A percentile compares a stretch with the other conserved stretches of the same genome.
Conservation (phyloP, 2,113 vertebrate species). For the Poeciliopsis prolifica region DNA sequence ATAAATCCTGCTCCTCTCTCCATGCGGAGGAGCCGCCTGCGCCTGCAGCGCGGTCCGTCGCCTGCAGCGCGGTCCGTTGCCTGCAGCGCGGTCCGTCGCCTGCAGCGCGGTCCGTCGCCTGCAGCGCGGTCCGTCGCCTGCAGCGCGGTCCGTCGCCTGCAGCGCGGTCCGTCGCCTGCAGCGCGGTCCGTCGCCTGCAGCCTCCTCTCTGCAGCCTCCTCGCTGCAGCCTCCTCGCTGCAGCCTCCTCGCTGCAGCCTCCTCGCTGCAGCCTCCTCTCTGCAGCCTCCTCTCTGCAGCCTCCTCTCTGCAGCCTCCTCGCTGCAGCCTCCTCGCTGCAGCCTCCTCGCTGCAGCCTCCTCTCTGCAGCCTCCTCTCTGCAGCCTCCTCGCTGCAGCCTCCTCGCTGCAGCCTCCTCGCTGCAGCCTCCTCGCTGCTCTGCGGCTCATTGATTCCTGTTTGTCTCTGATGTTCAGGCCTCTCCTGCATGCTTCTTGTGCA, state of each 20-base stretch:
- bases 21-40: conserved; percentile 18
- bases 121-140: no score
- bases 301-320: no score
- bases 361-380: conserved; percentile 25
- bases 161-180: no score
- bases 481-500: conserved; percentile 5
- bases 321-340: no score
- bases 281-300: no score
- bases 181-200: conserved; percentile 34
- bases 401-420: no score
- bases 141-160: conserved; percentile 43
- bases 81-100: conserved; percentile 45
- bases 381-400: no score
- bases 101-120: conserved; percentile 42
- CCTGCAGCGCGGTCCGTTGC: conserved; percentile 42
- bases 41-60: conserved; percentile 43
- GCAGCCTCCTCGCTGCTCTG: conserved; percentile 25
- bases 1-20: background rate
- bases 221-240: no score
- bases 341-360: no score
- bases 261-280: no score
- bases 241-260: no score
- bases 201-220: no score
- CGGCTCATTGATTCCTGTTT: conserved; percentile 33
- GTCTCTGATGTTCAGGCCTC: conserved; percentile 21